These are phyloP conservation scores for Eospalax fontanierii DNA, from an alignment of 2,797 vertebrate species.

Conservation along the genomic window DNA sequence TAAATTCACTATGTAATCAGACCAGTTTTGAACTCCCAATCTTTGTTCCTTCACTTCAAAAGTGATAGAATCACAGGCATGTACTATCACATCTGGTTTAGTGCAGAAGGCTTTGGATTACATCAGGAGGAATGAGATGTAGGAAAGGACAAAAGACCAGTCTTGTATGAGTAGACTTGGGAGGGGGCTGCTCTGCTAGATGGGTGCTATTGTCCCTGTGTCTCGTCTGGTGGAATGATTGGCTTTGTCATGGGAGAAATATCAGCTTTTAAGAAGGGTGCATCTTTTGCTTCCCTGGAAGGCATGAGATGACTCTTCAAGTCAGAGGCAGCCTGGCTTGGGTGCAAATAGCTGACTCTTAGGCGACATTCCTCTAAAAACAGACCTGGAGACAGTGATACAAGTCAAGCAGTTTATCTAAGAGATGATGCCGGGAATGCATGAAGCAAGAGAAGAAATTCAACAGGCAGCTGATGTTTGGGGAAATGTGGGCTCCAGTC, in stretches of 20 bases:
- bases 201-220: not conserved
- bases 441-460: not conserved
- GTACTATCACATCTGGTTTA: not conserved
- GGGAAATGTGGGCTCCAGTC: not conserved
- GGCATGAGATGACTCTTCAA: not conserved
- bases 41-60: not conserved
- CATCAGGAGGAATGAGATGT: not conserved
- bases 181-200: not conserved
- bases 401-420: not conserved
- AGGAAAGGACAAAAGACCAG: too few relatives aligned
- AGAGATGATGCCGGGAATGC: not conserved
- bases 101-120: not conserved
- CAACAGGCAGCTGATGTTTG: not conserved
- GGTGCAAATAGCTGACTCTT: not conserved
- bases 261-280: not conserved
- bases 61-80: not conserved
- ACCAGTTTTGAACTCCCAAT: not conserved
- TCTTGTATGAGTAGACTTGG: not conserved
- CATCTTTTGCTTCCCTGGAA: not conserved
- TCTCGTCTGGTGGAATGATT: not conserved
- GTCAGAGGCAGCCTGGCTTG: not conserved
- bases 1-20: not conserved
- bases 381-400: not conserved
- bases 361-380: not conserved
- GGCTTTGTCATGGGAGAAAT: not conserved